Percentiles rank a stretch among this genome's conserved stretches.
Evolutionary conservation across 2,888 invertebrate species (phyloP).

Genomic region (Drosophila aldrichi): DNA sequence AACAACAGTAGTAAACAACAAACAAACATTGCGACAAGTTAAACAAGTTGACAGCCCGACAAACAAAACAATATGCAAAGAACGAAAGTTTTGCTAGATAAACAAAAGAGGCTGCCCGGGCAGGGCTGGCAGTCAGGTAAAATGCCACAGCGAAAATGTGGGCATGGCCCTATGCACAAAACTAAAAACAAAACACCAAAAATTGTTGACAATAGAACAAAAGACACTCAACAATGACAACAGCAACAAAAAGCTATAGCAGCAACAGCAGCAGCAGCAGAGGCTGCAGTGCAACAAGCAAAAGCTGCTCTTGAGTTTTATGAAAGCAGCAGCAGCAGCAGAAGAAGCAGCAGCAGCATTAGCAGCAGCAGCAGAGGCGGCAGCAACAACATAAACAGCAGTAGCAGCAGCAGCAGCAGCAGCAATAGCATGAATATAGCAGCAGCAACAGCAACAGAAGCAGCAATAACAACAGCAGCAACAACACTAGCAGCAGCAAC

Average conservation of each 20-base stretch:
- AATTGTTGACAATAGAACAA: slow-evolving; percentile 63
- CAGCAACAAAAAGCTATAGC: slow-evolving; percentile 16
- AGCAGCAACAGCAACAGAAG: slow-evolving; percentile 2
- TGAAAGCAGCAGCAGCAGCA: slow-evolving; percentile 34
- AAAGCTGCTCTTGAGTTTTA: slow-evolving; percentile 50
- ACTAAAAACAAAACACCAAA: slow-evolving; percentile 40
- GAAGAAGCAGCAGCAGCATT: slow-evolving; percentile 1
- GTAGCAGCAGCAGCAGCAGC: slow-evolving; percentile 13
- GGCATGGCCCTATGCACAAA: slow-evolving; percentile 31
- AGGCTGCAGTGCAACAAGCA: slow-evolving; percentile 42
- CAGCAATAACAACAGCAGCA: slow-evolving; percentile 1
- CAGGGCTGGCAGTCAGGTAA: slow-evolving; percentile 32
- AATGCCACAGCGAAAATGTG: slow-evolving; percentile 42
- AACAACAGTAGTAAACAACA: background rate
- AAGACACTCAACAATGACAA: slow-evolving; percentile 40
- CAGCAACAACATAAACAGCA: slow-evolving; percentile 2
- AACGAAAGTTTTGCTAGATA: slow-evolving; percentile 63
- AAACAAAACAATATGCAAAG: slow-evolving; percentile 42
- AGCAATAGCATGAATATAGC: background rate
- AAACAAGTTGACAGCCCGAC: slow-evolving; percentile 48
- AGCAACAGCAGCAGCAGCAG: background rate
- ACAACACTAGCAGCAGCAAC: slow-evolving; percentile 2
- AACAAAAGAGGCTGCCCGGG: slow-evolving; percentile 35
- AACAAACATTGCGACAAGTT: slow-evolving; percentile 49
- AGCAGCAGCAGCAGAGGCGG: slow-evolving; percentile 6